Conservation (phyloP, 1,140 invertebrate species). For the Tigriopus japonicus region DNA sequence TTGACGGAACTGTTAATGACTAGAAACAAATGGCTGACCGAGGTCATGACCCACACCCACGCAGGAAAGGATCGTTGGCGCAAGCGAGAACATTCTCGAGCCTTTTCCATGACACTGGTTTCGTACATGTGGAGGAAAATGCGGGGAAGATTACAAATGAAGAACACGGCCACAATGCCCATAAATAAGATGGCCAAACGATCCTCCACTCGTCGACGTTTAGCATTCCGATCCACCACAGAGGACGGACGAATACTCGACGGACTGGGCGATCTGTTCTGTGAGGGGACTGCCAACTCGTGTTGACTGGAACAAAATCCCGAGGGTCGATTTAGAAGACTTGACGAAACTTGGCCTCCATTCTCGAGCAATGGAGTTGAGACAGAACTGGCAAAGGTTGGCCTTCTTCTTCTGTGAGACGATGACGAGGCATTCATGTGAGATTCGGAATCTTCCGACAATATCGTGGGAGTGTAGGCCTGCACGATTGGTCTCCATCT, state of each 20-base stretch:
- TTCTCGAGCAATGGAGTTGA: neutral
- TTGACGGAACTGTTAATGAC: constrained; percentile 3
- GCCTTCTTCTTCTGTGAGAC: neutral
- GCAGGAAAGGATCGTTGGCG: neutral
- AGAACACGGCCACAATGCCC: neutral
- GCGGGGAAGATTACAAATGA: constrained; percentile 2
- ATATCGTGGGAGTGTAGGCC: neutral
- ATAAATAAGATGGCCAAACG: neutral
- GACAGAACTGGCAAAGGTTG: neutral
- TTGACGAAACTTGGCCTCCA: too few relatives aligned
- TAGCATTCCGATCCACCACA: neutral
- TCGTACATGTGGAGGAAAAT: constrained; percentile 1
- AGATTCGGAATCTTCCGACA: neutral
- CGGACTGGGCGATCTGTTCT: neutral
- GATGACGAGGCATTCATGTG: neutral
- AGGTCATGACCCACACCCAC: neutral
- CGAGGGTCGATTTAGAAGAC: too few relatives aligned
- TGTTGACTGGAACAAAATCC: too few relatives aligned
- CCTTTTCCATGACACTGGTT: constrained; percentile 3
- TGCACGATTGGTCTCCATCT: neutral
- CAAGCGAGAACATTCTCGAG: neutral
- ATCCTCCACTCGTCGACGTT: neutral
- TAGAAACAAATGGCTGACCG: neutral
- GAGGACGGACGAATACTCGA: neutral
- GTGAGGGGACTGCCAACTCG: too few relatives aligned